Conservation (phyloP, 2,797 vertebrate species). For the Scyliorhinus canicula region DNA sequence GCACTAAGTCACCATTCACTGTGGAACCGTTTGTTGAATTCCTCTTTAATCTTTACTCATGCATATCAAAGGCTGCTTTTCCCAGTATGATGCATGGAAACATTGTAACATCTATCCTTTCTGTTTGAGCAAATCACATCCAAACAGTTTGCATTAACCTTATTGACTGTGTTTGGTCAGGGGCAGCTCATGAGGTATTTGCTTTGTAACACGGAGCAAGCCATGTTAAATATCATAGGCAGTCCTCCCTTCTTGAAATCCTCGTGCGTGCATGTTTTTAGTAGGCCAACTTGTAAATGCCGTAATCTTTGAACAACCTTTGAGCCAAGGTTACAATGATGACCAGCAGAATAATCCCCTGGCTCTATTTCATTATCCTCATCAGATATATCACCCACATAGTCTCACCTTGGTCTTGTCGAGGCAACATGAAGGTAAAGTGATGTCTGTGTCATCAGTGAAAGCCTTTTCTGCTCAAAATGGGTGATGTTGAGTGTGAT, state of each 20-base stretch:
- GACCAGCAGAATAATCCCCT: slow-evolving; percentile 60
- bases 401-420: slow-evolving; percentile 16
- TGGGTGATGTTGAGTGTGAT: background rate
- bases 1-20: background rate
- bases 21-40: slow-evolving; percentile 42
- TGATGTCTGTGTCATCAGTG: background rate
- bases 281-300: slow-evolving; percentile 60
- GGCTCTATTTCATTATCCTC: slow-evolving; percentile 56
- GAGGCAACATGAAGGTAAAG: background rate
- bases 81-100: slow-evolving; percentile 49
- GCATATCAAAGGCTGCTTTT: slow-evolving; percentile 49
- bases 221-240: slow-evolving; percentile 67
- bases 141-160: slow-evolving; percentile 61
- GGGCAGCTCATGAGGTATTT: slow-evolving; percentile 70
- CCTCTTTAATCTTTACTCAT: slow-evolving; percentile 48
- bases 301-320: slow-evolving; percentile 64
- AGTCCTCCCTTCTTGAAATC: slow-evolving; percentile 66
- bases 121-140: slow-evolving; percentile 63
- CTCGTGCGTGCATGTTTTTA: slow-evolving; percentile 73
- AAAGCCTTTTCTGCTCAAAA: background rate
- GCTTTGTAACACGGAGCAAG: slow-evolving; percentile 69
- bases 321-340: slow-evolving; percentile 68
- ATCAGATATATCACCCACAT: slow-evolving; percentile 49
- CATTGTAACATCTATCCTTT: slow-evolving; percentile 49
- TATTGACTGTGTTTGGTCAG: slow-evolving; percentile 68